Evolutionary conservation across 2,797 vertebrate species (phyloP), one percentile per base, ranked within the genome.

Genomic region (Gallinago solitaria): DNA sequence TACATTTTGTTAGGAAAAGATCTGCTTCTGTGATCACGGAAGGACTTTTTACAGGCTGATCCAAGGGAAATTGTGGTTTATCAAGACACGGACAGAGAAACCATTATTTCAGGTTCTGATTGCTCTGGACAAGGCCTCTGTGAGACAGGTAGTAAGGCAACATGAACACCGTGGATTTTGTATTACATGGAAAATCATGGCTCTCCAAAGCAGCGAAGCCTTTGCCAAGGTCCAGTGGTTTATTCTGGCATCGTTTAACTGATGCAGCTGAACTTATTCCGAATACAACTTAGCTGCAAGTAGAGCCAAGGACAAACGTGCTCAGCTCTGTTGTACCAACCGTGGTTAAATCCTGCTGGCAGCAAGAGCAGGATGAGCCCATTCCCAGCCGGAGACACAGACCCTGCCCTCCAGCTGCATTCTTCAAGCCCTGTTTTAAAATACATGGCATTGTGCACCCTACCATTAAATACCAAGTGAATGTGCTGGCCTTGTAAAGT

Each of bases 181-280:
- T 74, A 48, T 75, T 79, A 65, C 35, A 23, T 0, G 4, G 65
- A 79, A 87, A 86, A 50, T 88, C 76, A 59, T 3, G 54, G 82
- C 91, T 85, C 51, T 73, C 87, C 91, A 73, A 59, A 76, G 50
- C 81, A 74, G 64, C 11, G 6, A 28, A 92, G 48, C 57, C 79
- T 27, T 71, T 91, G 94, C 94, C 93, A 91, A 90, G 67, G 80
- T 23, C 87, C 54, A 17, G 95, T 84, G 93, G 94, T 88, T 94
- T 94, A 59, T 83, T 81, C 65, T 94, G 94, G 71, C 50, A 0
- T 24, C 18, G 12, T 25, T 56, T 24, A 90, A 91, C 32, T 41
- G 51, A n/a, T 67, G 85, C 69, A 90, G 35, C 63, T 60, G 73
- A 93, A 68, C 59, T 88, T 45, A 41, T 7, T 74, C 76, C 1